phyloP scores from a whole-genome alignment of 2,113 vertebrate species.

The Panurus biarmicus region DNA sequence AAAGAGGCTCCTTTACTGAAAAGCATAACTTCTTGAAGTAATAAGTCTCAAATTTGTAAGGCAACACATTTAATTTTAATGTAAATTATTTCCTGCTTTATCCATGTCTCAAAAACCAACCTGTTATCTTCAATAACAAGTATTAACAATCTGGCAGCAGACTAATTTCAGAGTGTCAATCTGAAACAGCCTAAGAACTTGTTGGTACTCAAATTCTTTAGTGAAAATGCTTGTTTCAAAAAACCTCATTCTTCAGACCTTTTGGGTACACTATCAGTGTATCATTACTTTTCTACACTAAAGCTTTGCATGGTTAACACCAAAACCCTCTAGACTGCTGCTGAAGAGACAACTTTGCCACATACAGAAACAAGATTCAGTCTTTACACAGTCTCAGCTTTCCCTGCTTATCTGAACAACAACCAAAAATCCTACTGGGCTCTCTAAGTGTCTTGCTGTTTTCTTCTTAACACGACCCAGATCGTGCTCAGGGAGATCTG shows the following conservation, averaged over 20 bases:
- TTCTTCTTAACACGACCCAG: background rate
- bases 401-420: background rate
- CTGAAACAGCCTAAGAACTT: background rate
- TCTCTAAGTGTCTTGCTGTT: background rate
- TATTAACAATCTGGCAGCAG: background rate
- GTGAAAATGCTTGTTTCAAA: background rate
- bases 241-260: background rate
- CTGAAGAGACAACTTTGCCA: background rate
- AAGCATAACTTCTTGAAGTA: accelerated
- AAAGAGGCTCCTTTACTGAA: background rate
- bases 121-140: background rate
- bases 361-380: background rate
- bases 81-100: background rate
- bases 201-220: background rate
- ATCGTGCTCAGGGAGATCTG: background rate
- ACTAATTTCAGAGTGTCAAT: background rate
- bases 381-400: background rate
- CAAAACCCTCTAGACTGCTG: background rate
- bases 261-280: background rate
- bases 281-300: background rate
- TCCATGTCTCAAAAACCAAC: background rate
- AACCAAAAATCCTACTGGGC: background rate
- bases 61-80: accelerated
- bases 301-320: background rate
- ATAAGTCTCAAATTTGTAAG: background rate